Evolutionary conservation across 2,888 invertebrate species (phyloP).

Genomic region (Gandaritis pyraliata): DNA sequence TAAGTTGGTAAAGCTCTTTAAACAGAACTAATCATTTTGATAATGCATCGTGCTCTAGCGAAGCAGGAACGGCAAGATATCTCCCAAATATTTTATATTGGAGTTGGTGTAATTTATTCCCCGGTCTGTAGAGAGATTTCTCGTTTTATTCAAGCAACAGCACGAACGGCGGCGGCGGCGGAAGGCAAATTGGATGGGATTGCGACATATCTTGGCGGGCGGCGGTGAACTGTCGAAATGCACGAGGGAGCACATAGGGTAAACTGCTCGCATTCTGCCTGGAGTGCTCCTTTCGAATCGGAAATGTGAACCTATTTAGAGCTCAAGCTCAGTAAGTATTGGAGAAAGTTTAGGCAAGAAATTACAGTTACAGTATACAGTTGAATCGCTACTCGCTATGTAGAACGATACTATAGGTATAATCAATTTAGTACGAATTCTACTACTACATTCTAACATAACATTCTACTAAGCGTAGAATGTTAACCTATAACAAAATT

Average conservation of each 20-base stretch:
- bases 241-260: slow-evolving; percentile 68
- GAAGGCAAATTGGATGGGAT: slow-evolving; percentile 80
- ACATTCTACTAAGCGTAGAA: too few species aligned
- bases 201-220: slow-evolving; percentile 78
- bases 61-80: slow-evolving; percentile 26
- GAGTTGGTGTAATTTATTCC: slow-evolving; percentile 73
- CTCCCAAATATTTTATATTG: slow-evolving; percentile 57
- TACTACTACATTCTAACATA: too few species aligned
- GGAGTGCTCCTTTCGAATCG: slow-evolving; percentile 62
- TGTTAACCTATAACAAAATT: neutral
- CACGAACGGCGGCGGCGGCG: slow-evolving; percentile 61
- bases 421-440: too few species aligned
- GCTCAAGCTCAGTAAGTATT: slow-evolving; percentile 43
- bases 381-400: too few species aligned
- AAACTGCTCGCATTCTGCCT: slow-evolving; percentile 72
- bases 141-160: slow-evolving; percentile 76
- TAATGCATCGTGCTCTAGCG: slow-evolving; percentile 21
- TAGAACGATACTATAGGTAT: too few species aligned
- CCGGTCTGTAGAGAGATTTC: slow-evolving; percentile 72
- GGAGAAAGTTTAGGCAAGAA: slow-evolving; percentile 20
- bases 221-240: slow-evolving; percentile 73
- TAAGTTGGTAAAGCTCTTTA: neutral
- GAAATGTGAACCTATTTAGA: slow-evolving; percentile 66
- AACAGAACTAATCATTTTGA: slow-evolving; percentile 18
- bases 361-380: too few species aligned